Conservation (phyloP, 2,797 vertebrate species). For the Tolypeutes matacus region DNA sequence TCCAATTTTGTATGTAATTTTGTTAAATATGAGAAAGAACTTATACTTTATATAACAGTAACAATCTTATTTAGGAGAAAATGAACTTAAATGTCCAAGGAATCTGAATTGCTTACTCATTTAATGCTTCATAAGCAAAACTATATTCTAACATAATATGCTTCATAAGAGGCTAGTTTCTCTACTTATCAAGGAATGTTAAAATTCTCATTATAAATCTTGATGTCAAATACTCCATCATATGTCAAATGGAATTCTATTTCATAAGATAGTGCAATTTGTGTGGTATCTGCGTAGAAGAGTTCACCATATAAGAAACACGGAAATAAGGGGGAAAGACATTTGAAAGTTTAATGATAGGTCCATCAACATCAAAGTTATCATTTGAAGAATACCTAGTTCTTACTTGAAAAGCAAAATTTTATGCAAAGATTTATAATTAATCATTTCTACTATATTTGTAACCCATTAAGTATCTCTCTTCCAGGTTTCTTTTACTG, state of each 20-base stretch:
- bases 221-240: neutral
- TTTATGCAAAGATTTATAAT: neutral
- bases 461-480: neutral
- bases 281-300: neutral
- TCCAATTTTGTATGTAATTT: neutral
- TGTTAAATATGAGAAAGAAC: neutral
- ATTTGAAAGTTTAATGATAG: neutral
- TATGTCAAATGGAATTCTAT: neutral
- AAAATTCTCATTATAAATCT: conserved; percentile 4
- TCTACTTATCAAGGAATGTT: neutral
- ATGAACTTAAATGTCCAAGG: neutral
- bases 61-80: neutral
- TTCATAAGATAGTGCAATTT: neutral
- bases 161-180: neutral
- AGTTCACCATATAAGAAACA: neutral
- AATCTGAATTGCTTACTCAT: neutral
- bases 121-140: neutral
- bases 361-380: neutral
- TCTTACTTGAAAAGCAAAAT: neutral
- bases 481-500: neutral
- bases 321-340: neutral
- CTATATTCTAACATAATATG: neutral
- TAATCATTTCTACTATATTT: neutral
- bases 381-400: neutral
- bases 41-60: neutral